phyloP scores from a whole-genome alignment of 2,888 invertebrate species.

The Frankliniella fusca region DNA sequence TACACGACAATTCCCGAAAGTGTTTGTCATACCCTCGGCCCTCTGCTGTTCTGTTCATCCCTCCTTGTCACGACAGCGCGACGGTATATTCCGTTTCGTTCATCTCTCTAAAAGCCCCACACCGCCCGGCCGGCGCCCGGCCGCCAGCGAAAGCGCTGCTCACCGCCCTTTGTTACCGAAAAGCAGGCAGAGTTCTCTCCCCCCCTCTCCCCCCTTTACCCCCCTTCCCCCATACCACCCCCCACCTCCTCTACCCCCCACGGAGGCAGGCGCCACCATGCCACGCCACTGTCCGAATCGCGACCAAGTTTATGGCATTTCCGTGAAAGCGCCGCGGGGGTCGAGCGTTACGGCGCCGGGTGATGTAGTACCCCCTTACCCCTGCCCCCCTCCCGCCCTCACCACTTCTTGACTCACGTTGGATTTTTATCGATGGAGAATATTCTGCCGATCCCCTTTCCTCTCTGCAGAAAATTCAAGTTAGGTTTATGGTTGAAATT shows the following conservation, averaged over 20 bases:
- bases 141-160: not conserved
- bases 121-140: not conserved
- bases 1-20: too few species aligned
- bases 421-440: too few species aligned
- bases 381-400: not conserved
- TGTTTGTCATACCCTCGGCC: too few species aligned
- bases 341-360: not conserved
- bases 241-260: too few species aligned
- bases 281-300: not conserved
- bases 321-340: not conserved
- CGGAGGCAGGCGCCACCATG: too few species aligned
- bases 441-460: too few species aligned
- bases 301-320: not conserved
- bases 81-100: not conserved
- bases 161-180: not conserved
- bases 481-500: too few species aligned
- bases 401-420: not conserved
- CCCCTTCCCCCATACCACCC: not conserved
- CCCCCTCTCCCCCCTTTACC: not conserved
- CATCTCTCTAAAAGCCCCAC: not conserved
- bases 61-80: too few species aligned
- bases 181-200: too few species aligned
- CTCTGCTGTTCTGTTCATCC: too few species aligned
- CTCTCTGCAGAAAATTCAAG: too few species aligned
- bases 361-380: not conserved